Percentiles rank a stretch among this genome's conserved stretches.
These are phyloP conservation scores for Stigmatopora nigra DNA, from an alignment of 2,113 vertebrate genomes.

Conservation along the genomic window DNA sequence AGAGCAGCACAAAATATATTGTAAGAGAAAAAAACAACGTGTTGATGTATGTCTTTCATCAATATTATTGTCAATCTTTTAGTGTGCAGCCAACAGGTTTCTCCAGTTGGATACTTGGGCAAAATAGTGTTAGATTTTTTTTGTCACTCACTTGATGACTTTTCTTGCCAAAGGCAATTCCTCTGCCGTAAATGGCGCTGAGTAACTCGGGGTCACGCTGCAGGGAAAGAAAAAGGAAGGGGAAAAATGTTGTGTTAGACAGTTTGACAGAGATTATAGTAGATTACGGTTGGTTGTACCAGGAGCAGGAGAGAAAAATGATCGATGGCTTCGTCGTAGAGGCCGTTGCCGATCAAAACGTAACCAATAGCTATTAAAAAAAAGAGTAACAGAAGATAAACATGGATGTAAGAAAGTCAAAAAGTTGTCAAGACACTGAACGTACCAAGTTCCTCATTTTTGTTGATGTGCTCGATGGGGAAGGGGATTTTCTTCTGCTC, in stretches of 20 bases:
- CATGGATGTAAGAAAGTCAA: neutral
- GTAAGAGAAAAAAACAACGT: no score
- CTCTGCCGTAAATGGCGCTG: conserved; percentile 94
- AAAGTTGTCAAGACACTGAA: accelerated
- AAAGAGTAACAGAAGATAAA: neutral
- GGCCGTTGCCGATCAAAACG: conserved; percentile 86
- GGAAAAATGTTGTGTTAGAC: conserved; percentile 29
- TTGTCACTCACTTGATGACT: conserved; percentile 81
- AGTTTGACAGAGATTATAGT: neutral
- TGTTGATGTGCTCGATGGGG: conserved; percentile 82
- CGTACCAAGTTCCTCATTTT: conserved; percentile 92
- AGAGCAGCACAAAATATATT: neutral
- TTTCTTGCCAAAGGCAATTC: conserved; percentile 95
- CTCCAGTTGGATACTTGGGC: no score
- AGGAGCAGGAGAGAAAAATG: conserved; percentile 93
- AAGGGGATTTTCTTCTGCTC: conserved; percentile 94
- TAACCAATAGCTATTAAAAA: conserved; percentile 84
- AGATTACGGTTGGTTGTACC: conserved; percentile 62
- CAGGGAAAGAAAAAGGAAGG: conserved; percentile 5
- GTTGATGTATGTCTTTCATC: no score
- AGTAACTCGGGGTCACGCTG: conserved; percentile 93
- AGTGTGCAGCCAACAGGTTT: no score
- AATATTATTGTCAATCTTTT: no score
- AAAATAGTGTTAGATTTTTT: neutral
- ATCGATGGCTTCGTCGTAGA: conserved; percentile 93